Percentiles rank a stretch among this genome's conserved stretches.
These are phyloP conservation scores for Sialis lutaria DNA, from an alignment of 2,888 invertebrate species.

Conservation along the genomic window DNA sequence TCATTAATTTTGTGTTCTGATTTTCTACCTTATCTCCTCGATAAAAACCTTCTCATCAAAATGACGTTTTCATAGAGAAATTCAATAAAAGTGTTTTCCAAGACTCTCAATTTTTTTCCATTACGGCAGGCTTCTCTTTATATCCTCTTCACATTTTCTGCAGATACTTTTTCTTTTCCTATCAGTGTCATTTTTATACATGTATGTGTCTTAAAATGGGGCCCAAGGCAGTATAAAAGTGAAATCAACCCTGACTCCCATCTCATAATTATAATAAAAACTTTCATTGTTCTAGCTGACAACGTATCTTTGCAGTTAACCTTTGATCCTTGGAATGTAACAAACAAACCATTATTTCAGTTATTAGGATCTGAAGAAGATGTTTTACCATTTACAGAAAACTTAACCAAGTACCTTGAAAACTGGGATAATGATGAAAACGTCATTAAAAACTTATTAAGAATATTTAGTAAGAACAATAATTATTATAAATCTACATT, in stretches of 20 bases:
- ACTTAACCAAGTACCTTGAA: conserved; percentile 19
- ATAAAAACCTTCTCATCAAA: too few species aligned
- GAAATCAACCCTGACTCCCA: too few species aligned
- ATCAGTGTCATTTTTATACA: background rate
- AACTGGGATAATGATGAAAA: conserved; percentile 20
- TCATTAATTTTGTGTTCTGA: too few species aligned
- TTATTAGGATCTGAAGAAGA: conserved; percentile 24
- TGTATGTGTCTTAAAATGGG: conserved; percentile 1
- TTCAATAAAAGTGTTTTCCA: too few species aligned
- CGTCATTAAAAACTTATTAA: conserved; percentile 20
- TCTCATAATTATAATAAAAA: too few species aligned
- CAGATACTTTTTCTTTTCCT: conserved; percentile 2
- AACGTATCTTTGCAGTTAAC: conserved; percentile 22
- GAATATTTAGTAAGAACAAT: conserved; percentile 18
- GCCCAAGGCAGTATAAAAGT: background rate
- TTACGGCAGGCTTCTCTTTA: too few species aligned
- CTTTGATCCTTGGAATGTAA: conserved; percentile 20
- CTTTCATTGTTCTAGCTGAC: conserved; percentile 15
- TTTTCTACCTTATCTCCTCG: too few species aligned
- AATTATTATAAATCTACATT: too few species aligned
- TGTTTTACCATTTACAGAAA: conserved; percentile 15
- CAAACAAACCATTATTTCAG: conserved; percentile 21
- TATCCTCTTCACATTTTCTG: too few species aligned
- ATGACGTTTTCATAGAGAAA: too few species aligned
- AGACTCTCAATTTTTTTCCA: too few species aligned